Evolutionary conservation across 2,888 invertebrate species (phyloP).

Genomic region (Boloria selene): DNA sequence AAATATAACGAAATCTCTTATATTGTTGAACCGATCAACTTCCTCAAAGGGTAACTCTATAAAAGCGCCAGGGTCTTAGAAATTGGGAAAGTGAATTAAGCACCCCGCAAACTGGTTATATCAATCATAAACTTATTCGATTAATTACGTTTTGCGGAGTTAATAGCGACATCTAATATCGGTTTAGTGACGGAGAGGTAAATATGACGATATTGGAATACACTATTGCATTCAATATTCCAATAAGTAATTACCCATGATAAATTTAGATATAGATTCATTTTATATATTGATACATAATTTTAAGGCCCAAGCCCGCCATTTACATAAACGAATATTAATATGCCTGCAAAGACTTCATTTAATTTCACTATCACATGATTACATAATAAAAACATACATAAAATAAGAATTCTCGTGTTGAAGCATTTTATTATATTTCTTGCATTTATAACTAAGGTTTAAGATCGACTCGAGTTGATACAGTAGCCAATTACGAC

Average conservation of each 20-base stretch:
- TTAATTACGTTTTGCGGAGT: slow-evolving; percentile 83
- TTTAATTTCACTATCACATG: not conserved
- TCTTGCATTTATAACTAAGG: slow-evolving; percentile 36
- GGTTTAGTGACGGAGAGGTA: slow-evolving; percentile 56
- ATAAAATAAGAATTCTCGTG: slow-evolving; percentile 9
- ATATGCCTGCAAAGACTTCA: not conserved
- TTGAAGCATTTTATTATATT: slow-evolving; percentile 27
- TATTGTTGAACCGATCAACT: slow-evolving; percentile 74
- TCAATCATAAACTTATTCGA: slow-evolving; percentile 83
- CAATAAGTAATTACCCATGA: not conserved
- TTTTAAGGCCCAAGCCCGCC: not conserved
- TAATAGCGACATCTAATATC: slow-evolving; percentile 83
- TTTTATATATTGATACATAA: not conserved
- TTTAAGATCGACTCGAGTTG: slow-evolving; percentile 33
- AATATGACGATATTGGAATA: slow-evolving; percentile 3
- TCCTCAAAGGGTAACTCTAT: slow-evolving; percentile 77
- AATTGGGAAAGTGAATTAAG: slow-evolving; percentile 82
- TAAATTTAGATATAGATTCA: not conserved
- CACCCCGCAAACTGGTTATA: slow-evolving; percentile 82
- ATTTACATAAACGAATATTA: slow-evolving; percentile 11
- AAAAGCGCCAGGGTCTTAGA: slow-evolving; percentile 67
- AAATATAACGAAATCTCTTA: slow-evolving; percentile 70
- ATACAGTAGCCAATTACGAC: slow-evolving; percentile 46
- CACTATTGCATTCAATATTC: not conserved
- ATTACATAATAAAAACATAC: slow-evolving; percentile 7